Evolutionary conservation across 2,797 vertebrate species (phyloP).

Genomic region (Carapus acus): DNA sequence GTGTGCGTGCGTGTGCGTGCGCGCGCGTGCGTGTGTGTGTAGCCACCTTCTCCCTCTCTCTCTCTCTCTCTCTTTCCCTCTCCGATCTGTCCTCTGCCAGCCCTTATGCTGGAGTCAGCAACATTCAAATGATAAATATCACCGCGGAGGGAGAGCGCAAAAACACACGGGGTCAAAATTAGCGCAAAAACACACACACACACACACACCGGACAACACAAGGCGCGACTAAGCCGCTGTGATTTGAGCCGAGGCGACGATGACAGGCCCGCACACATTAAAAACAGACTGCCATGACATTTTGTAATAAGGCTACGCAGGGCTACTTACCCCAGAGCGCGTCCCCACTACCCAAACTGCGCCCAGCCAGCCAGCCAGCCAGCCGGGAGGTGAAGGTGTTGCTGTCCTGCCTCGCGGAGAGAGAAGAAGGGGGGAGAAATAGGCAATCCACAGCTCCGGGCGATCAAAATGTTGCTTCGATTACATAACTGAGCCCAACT

Average conservation of each 20-base stretch:
- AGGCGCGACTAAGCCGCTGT: constrained; percentile 29
- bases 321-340: constrained; percentile 71
- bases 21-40: no score
- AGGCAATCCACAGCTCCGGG: constrained; percentile 57
- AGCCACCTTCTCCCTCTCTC: constrained; percentile 32
- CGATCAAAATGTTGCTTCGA: constrained; percentile 52
- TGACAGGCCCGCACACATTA: constrained; percentile 63
- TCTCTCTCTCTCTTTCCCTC: constrained; percentile 13
- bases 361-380: constrained; percentile 37
- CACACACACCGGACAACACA: constrained; percentile 61
- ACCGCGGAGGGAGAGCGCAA: constrained; percentile 22
- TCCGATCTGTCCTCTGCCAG: constrained; percentile 58
- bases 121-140: constrained; percentile 65
- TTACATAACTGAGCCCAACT: constrained; percentile 60
- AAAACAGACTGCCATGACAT: constrained; percentile 61
- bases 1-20: no score
- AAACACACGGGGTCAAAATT: constrained; percentile 63
- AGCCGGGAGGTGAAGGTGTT: constrained; percentile 57
- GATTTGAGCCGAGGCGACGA: constrained; percentile 45
- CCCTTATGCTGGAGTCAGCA: constrained; percentile 67
- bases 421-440: no score
- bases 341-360: constrained; percentile 70
- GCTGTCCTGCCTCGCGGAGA: constrained; percentile 43
- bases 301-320: constrained; percentile 66
- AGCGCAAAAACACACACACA: no score